phyloP scores from a whole-genome alignment of 2,113 vertebrate species.

The Chinchilla lanigera region DNA sequence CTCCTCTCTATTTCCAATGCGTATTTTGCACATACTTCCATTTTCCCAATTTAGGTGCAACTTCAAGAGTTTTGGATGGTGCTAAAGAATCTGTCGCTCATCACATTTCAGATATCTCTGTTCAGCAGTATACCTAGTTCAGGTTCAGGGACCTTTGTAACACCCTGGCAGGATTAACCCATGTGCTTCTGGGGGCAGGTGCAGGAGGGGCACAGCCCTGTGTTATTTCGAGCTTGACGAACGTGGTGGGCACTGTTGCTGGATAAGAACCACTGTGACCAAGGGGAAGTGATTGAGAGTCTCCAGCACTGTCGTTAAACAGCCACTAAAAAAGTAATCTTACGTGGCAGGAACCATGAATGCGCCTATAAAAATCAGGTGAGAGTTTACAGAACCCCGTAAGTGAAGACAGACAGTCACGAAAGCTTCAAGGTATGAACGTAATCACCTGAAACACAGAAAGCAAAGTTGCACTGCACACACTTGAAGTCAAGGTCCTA shows the following conservation, averaged over 20 bases:
- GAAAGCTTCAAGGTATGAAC: background rate
- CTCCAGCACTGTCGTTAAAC: background rate
- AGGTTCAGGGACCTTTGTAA: background rate
- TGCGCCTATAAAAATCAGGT: background rate
- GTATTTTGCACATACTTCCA: constrained; percentile 57
- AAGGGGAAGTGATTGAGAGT: background rate
- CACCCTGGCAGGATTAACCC: background rate
- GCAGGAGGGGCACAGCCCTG: background rate
- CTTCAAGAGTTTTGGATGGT: background rate
- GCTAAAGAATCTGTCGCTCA: constrained; percentile 60
- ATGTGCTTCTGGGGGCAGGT: background rate
- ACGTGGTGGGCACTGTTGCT: background rate
- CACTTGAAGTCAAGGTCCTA: background rate
- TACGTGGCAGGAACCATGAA: background rate
- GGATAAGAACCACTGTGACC: background rate
- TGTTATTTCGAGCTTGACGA: background rate
- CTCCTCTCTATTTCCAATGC: constrained; percentile 72
- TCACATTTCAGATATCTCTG: background rate
- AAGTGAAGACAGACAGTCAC: background rate
- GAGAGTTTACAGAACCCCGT: background rate
- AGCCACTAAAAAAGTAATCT: background rate
- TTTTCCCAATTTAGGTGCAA: constrained; percentile 41
- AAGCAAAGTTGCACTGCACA: background rate
- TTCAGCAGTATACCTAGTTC: background rate
- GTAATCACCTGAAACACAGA: background rate